phyloP scores from a whole-genome alignment of 2,888 invertebrate species.

The Drosophila eohydei region DNA sequence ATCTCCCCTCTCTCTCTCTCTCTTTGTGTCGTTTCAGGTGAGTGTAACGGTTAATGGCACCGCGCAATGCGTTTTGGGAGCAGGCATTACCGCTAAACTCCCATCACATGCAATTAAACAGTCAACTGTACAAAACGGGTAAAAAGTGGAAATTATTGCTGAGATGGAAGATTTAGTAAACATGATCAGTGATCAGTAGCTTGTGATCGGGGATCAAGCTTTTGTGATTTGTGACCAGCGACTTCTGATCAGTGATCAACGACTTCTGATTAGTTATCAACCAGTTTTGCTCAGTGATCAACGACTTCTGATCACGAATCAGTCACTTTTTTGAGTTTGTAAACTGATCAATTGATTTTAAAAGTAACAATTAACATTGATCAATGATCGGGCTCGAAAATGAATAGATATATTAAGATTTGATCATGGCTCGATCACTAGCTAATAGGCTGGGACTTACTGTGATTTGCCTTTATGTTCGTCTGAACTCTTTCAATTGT shows the following conservation, averaged over 20 bases:
- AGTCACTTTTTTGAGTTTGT: not conserved
- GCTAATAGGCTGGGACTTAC: too few relatives aligned
- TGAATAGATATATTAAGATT: not conserved
- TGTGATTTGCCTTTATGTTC: too few relatives aligned
- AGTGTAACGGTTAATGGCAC: slow-evolving; percentile 65
- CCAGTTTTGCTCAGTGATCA: not conserved
- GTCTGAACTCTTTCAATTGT: not conserved
- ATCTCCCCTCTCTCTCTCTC: slow-evolving; percentile 8
- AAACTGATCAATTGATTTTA: not conserved
- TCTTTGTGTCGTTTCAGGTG: slow-evolving; percentile 53
- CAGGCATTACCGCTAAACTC: slow-evolving; percentile 40
- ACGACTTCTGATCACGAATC: not conserved
- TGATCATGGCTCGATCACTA: not conserved
- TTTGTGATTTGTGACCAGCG: not conserved
- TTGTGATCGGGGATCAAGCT: not conserved
- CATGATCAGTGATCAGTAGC: not conserved
- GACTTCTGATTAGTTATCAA: slow-evolving; percentile 1
- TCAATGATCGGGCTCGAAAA: not conserved
- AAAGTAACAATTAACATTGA: not conserved
- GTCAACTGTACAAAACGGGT: slow-evolving; percentile 19
- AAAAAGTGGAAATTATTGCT: slow-evolving; percentile 6
- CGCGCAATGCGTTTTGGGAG: slow-evolving; percentile 43
- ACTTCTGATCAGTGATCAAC: not conserved
- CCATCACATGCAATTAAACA: slow-evolving; percentile 38
- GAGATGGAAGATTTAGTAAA: not conserved